These are phyloP conservation scores for Oryzias dopingdopingensis DNA, from an alignment of 2,797 vertebrate species.

Conservation along the genomic window DNA sequence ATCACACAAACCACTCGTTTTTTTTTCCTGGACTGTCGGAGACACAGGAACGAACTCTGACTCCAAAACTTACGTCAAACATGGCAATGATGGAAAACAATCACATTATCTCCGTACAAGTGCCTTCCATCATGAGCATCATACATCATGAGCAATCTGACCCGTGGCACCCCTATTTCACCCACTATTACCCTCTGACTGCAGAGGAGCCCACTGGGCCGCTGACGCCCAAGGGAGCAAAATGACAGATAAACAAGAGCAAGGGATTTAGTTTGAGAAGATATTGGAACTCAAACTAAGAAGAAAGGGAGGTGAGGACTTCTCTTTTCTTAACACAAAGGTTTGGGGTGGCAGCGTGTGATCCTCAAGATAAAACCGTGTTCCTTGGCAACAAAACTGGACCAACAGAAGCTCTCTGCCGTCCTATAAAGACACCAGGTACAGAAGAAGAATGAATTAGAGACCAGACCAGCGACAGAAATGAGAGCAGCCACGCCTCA, in stretches of 20 bases:
- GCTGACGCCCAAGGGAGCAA: conserved; percentile 29
- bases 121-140: conserved; percentile 14
- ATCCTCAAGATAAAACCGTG: conserved; percentile 43
- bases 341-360: conserved; percentile 38
- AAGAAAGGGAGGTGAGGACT: conserved; percentile 10
- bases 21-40: too few species aligned
- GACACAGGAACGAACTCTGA: too few species aligned
- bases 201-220: conserved; percentile 30
- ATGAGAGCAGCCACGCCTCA: conserved; percentile 27
- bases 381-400: conserved; percentile 55
- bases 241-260: conserved; percentile 53
- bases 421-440: conserved; percentile 56
- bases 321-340: conserved; percentile 11
- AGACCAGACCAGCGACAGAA: conserved; percentile 38
- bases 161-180: conserved; percentile 72
- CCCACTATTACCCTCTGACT: conserved; percentile 70
- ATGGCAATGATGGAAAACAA: conserved; percentile 28
- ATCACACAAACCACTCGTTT: too few species aligned
- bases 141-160: conserved; percentile 56
- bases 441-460: conserved; percentile 42
- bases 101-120: conserved; percentile 24
- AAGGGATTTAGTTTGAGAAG: conserved; percentile 13
- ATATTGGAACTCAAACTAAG: conserved; percentile 19
- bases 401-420: conserved; percentile 54
- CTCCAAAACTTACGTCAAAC: conserved; percentile 5